A percentile compares a stretch with the other conserved stretches of the same genome.
phyloP scores from a whole-genome alignment of 2,797 vertebrate species.

The Peromyscus attwateri region DNA sequence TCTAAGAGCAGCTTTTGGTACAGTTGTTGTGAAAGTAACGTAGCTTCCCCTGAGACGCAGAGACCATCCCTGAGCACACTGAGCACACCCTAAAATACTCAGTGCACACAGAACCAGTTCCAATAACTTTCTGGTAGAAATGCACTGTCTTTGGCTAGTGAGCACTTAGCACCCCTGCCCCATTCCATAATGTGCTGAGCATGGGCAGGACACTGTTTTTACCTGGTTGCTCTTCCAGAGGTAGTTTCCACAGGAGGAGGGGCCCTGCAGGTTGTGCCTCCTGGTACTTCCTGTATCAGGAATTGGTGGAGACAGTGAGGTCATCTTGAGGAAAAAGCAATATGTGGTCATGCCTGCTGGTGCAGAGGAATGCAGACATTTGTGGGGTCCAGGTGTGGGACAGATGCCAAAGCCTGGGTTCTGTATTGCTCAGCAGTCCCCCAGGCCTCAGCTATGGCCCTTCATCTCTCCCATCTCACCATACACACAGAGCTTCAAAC shows the following conservation, averaged over 20 bases:
- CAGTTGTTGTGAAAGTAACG: conserved; percentile 87
- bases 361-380: neutral
- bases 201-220: neutral
- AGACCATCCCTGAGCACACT: neutral
- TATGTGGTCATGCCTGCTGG: accelerated
- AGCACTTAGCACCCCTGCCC: neutral
- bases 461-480: accelerated
- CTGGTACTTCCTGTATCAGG: neutral
- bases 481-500: no score
- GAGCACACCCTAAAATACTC: neutral
- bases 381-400: accelerated
- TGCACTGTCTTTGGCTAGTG: neutral
- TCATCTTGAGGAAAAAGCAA: accelerated
- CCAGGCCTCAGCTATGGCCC: neutral
- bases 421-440: accelerated
- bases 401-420: neutral
- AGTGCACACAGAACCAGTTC: neutral
- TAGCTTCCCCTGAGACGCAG: neutral
- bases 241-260: neutral
- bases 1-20: conserved; percentile 84
- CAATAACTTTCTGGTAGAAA: neutral
- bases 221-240: neutral
- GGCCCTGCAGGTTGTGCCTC: neutral
- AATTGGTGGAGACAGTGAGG: accelerated
- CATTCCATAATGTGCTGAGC: conserved; percentile 42